Conservation (phyloP, 2,888 invertebrate genomes). For the Rhynchonema sp. region DNA sequence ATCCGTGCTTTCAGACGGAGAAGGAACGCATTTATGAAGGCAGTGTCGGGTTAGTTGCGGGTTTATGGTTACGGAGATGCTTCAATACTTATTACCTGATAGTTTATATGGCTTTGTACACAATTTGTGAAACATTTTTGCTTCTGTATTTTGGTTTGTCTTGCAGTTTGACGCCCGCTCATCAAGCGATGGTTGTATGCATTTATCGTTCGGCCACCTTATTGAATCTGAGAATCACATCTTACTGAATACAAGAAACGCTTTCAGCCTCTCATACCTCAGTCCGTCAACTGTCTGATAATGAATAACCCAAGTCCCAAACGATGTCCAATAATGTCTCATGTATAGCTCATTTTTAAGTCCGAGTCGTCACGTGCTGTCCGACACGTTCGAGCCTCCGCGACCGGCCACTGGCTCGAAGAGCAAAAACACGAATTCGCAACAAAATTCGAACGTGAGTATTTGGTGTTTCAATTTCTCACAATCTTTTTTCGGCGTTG, state of each 20-base stretch:
- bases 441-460: too few relatives aligned
- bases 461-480: too few relatives aligned
- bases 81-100: too few relatives aligned
- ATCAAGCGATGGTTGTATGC: neutral
- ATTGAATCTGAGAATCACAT: neutral
- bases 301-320: too few relatives aligned
- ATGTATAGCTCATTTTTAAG: neutral
- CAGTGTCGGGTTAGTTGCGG: conserved; percentile 70
- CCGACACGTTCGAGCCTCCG: neutral
- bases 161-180: neutral
- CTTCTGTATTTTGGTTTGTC: too few relatives aligned
- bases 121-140: too few relatives aligned
- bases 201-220: neutral
- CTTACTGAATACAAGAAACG: neutral
- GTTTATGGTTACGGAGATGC: too few relatives aligned
- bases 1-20: conserved; percentile 26
- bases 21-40: conserved; percentile 32
- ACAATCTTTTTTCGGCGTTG: too few relatives aligned
- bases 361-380: neutral
- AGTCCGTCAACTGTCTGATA: too few relatives aligned
- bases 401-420: neutral
- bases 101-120: too few relatives aligned
- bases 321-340: too few relatives aligned
- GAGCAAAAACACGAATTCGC: neutral
- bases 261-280: too few relatives aligned